Evolutionary conservation across 92 coral and sea anemone genomes (phyloP), one percentile per base, ranked within the genome.

Genomic region (Zoanthus sansibaricus): DNA sequence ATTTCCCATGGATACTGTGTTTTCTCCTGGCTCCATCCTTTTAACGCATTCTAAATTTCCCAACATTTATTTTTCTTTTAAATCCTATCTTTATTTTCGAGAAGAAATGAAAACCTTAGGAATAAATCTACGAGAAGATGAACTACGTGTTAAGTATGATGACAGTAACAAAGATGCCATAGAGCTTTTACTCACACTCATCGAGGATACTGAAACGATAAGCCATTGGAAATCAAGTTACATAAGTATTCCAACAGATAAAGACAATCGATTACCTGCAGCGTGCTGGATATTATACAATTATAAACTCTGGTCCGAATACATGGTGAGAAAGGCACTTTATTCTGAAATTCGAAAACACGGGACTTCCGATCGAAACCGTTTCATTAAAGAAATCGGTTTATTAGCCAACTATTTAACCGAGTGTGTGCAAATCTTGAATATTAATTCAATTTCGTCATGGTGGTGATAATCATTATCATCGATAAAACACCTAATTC

Each of bases 401-500:
- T 6, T 37, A 68, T 68, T 68, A 68, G 72, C 72, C 6, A 18
- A 68, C 44, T 68, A 68, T 68, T 68, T 68, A 37, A 68, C 72
- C 1, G 72, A 68, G 25, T 68, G 72, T 32, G 72, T 68, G 7
- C 72, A 68, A n/a, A 20, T 68, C 20, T 68, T 68, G 13, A 68
- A 11, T 0, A 18, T 3, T 12, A 20, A 68, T 68, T n/a, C 72
- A 6, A n/a, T 37, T 14, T 68, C 72, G 44, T 68, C 72, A 68
- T 68, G 72, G 72, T 68, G 72, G 72, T 66, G 2, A 17, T 68
- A 12, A 68, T 68, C 2, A 68, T 68, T 14, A 12, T 68, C 14
- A 68, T 68, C 72, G 44, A 68, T n/a, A 68, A 68, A n/a, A 68
- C 72, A 2, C 33, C 72, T 14, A 68, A 68, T n/a, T 37, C 72